These are phyloP conservation scores for Melangyna quadrimaculata DNA, from an alignment of 2,888 invertebrate genomes.

Conservation along the genomic window DNA sequence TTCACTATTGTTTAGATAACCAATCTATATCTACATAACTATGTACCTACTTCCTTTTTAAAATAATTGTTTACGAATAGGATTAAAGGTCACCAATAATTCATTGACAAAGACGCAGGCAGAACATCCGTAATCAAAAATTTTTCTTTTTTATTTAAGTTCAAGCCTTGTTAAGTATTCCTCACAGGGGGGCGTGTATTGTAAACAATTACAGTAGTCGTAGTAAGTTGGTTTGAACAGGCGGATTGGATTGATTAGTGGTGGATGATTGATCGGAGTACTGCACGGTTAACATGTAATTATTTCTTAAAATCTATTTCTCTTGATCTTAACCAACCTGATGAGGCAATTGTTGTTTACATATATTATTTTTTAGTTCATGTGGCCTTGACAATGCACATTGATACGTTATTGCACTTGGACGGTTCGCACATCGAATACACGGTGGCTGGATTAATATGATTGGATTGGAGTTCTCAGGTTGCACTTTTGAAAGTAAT, in stretches of 20 bases:
- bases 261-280: conserved; percentile 41
- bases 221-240: conserved; percentile 24
- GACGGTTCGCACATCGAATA: not conserved
- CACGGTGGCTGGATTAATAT: not conserved
- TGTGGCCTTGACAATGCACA: conserved; percentile 46
- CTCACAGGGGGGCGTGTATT: conserved; percentile 8
- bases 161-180: conserved; percentile 32
- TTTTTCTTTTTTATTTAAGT: conserved; percentile 2
- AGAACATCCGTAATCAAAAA: not conserved
- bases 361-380: not conserved
- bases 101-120: not conserved
- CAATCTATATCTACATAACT: not conserved
- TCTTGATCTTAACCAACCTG: not conserved
- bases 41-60: conserved; percentile 36
- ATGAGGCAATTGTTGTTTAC: conserved; percentile 15
- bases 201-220: conserved; percentile 43
- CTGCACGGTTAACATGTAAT: conserved; percentile 29
- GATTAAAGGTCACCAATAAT: not conserved
- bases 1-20: not conserved
- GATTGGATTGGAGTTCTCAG: not conserved
- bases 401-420: conserved; percentile 42
- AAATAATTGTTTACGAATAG: not conserved
- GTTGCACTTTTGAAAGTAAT: not conserved
- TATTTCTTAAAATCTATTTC: conserved; percentile 3
- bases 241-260: conserved; percentile 10